phyloP scores from a whole-genome alignment of 2,113 vertebrate species.

The Pantherophis guttatus region DNA sequence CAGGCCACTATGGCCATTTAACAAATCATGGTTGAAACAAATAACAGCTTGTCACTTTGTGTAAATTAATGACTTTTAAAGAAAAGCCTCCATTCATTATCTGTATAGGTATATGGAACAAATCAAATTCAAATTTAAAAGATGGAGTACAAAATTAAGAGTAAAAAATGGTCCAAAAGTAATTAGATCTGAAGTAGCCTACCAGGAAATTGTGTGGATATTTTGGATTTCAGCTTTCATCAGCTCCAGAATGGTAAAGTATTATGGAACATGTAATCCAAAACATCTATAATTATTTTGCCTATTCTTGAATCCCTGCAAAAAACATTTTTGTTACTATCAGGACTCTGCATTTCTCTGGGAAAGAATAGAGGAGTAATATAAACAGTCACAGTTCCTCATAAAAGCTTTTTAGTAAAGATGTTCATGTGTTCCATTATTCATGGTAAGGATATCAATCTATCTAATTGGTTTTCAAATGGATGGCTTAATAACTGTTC shows the following conservation, averaged over 20 bases:
- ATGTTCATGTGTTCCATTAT: background rate
- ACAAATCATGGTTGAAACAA: background rate
- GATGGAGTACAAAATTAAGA: background rate
- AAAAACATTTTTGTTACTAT: background rate
- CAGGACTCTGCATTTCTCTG: background rate
- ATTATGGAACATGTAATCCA: background rate
- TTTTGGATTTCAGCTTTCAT: background rate
- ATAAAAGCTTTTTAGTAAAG: background rate
- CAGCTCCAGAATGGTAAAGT: background rate
- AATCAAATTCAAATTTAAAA: background rate
- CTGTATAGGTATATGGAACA: background rate
- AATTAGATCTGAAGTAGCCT: background rate
- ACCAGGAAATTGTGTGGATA: background rate
- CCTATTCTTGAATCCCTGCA: background rate
- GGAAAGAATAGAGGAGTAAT: background rate
- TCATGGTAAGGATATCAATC: background rate
- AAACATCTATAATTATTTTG: background rate
- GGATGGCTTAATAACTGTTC: rapidly evolving
- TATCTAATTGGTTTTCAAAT: rapidly evolving
- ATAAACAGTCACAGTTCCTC: background rate
- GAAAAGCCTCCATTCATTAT: background rate
- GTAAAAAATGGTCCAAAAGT: too few relatives aligned
- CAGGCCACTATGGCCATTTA: background rate
- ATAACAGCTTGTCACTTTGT: background rate
- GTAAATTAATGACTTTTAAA: background rate